A percentile compares a stretch with the other conserved stretches of the same genome.
Evolutionary conservation across 2,113 vertebrate species (phyloP).

Genomic region (Murina feae): DNA sequence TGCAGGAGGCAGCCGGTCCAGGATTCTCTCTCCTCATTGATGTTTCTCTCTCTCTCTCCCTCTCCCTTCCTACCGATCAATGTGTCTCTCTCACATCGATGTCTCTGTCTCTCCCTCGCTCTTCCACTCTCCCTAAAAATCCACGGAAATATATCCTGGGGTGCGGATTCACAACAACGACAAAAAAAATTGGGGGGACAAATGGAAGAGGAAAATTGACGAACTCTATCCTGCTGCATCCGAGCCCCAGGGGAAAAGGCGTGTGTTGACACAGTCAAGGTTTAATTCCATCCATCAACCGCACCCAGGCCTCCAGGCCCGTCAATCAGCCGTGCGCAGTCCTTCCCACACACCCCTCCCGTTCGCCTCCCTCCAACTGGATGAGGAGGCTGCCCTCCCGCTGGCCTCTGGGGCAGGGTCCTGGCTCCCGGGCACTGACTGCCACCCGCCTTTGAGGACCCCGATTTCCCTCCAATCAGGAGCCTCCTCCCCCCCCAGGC

Average conservation of each 20-base stretch:
- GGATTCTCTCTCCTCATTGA: too few relatives aligned
- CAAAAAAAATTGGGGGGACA: too few relatives aligned
- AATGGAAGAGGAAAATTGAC: neutral
- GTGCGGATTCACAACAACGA: too few relatives aligned
- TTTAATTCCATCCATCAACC: rapidly evolving
- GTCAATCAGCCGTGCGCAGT: rapidly evolving
- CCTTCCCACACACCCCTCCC: rapidly evolving
- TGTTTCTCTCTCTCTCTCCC: too few relatives aligned
- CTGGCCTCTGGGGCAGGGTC: neutral
- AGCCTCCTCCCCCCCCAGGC: neutral
- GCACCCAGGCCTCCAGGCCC: rapidly evolving
- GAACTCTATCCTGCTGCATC: rapidly evolving
- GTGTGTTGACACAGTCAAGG: neutral
- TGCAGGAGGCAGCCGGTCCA: too few relatives aligned
- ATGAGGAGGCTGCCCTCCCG: neutral
- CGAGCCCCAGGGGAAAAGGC: rapidly evolving
- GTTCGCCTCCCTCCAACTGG: neutral
- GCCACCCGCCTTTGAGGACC: slow-evolving; percentile 22
- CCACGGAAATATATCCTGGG: too few relatives aligned
- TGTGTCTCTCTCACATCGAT: too few relatives aligned
- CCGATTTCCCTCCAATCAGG: neutral
- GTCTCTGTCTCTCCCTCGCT: too few relatives aligned
- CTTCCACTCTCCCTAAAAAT: too few relatives aligned
- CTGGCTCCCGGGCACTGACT: neutral
- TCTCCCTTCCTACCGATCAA: too few relatives aligned